Evolutionary conservation across 1,140 invertebrate species (phyloP), one percentile per base, ranked within the genome.

Genomic region (Drosophila orena): DNA sequence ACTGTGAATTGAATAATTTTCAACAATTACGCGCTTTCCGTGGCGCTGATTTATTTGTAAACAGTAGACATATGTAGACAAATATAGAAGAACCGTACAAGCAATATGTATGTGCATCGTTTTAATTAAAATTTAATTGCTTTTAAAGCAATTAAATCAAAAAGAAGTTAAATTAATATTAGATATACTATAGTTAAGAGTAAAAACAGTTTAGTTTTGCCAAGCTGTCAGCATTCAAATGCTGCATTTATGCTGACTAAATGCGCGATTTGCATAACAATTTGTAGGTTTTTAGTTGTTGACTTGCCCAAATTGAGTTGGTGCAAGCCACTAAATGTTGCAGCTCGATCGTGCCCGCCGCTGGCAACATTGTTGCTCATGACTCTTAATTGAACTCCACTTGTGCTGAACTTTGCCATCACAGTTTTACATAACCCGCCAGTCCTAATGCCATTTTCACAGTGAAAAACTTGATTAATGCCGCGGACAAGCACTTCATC

Each of bases 381-480:
- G 74, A 76, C 74, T 77, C 76, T 69, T 76, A 77, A 77, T 77
- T 77, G 74, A 77, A 77, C 74, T 69, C 73, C 64, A 76, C 54
- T 43, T 59, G 50, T 43, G 49, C 62, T 76, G 72, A 76, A 76
- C 73, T 76, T 75, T 76, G 71, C 71, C 75, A 60, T 65, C 71
- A 76, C 73, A 76, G 66, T 76, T 71, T 76, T 76, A 76, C 73
- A 76, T 76, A 76, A 76, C 72, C 75, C 35, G 46, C 47, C 27
- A 59, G 24, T 76, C 55, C 68, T 73, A 60, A 53, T 72, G 62
- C 37, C 74, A 56, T 68, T 76, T 60, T 66, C 38, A 42, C 50
- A 58, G 64, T 68, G 54, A 35, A 68, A 61, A 77, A 77, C 77
- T 68, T 79, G 70, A 79, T 74, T 79, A 79, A 79, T 79, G 77